phyloP scores from a whole-genome alignment of 2,113 vertebrate genomes.

The Chaetodon auriga region DNA sequence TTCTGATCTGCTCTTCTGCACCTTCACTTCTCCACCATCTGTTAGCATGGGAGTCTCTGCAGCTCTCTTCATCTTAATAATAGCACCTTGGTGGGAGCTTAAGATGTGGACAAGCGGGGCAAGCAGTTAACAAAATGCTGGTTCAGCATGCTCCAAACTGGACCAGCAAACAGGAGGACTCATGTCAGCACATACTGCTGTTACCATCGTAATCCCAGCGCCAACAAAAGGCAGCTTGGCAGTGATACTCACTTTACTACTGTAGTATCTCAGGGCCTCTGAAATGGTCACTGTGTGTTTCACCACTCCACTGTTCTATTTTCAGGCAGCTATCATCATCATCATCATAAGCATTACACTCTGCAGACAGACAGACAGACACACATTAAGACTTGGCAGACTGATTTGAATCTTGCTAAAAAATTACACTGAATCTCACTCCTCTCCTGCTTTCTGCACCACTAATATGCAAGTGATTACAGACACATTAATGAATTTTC shows the following conservation, averaged over 20 bases:
- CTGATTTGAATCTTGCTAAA: slow-evolving; percentile 47
- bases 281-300: slow-evolving; percentile 44
- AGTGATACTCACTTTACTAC: slow-evolving; percentile 15
- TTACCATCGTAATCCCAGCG: slow-evolving; percentile 13
- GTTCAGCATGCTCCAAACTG: slow-evolving; percentile 67
- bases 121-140: slow-evolving; percentile 67
- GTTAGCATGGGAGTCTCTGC: slow-evolving; percentile 39
- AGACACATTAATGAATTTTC: slow-evolving; percentile 68
- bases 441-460: slow-evolving; percentile 50
- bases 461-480: slow-evolving; percentile 74
- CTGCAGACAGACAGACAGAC: slow-evolving; percentile 39
- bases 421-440: slow-evolving; percentile 34
- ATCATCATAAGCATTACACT: slow-evolving; percentile 46
- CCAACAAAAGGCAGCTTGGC: slow-evolving; percentile 32
- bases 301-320: slow-evolving; percentile 46
- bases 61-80: slow-evolving; percentile 68
- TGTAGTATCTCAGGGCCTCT: neutral
- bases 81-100: slow-evolving; percentile 70
- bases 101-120: slow-evolving; percentile 46
- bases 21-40: slow-evolving; percentile 61
- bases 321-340: slow-evolving; percentile 55
- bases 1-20: slow-evolving; percentile 47
- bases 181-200: slow-evolving; percentile 69
- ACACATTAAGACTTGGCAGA: slow-evolving; percentile 40
- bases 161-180: slow-evolving; percentile 53